Conservation (phyloP, 2,888 invertebrate genomes). For the Pyrgus malvae region DNA sequence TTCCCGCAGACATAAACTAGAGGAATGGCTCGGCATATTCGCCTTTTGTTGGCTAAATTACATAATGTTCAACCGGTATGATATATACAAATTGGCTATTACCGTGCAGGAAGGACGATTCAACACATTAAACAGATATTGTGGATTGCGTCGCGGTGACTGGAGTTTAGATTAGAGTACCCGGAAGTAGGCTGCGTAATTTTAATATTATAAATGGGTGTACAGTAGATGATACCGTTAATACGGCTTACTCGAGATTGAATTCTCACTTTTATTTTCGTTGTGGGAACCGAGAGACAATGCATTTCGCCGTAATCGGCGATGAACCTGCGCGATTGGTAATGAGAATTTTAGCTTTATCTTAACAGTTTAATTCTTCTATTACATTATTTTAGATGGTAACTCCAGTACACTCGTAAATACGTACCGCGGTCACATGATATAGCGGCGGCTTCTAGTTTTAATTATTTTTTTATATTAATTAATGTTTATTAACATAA, state of each 20-base stretch:
- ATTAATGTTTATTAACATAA: slow-evolving; percentile 15
- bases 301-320: slow-evolving; percentile 31
- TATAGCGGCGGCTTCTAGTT: slow-evolving; percentile 11
- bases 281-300: slow-evolving; percentile 55
- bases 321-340: slow-evolving; percentile 16
- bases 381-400: slow-evolving; percentile 12
- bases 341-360: slow-evolving; percentile 22
- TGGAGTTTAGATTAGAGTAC: slow-evolving; percentile 53
- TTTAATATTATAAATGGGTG: slow-evolving; percentile 66
- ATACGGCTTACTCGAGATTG: slow-evolving; percentile 55
- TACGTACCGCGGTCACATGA: slow-evolving; percentile 1
- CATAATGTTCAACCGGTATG: slow-evolving; percentile 65
- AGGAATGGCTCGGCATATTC: slow-evolving; percentile 65
- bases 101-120: slow-evolving; percentile 24
- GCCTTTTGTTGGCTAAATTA: slow-evolving; percentile 74
- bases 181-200: slow-evolving; percentile 59
- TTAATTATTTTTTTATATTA: slow-evolving; percentile 13
- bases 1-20: slow-evolving; percentile 71
- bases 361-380: slow-evolving; percentile 12
- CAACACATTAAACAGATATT: slow-evolving; percentile 34
- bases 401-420: slow-evolving; percentile 6
- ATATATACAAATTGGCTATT: slow-evolving; percentile 46
- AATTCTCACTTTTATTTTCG: slow-evolving; percentile 75
- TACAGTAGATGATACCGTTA: slow-evolving; percentile 67
- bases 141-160: slow-evolving; percentile 39